Evolutionary conservation across 2,113 vertebrate species (phyloP), one percentile per base, ranked within the genome.

Genomic region (Riparia riparia): DNA sequence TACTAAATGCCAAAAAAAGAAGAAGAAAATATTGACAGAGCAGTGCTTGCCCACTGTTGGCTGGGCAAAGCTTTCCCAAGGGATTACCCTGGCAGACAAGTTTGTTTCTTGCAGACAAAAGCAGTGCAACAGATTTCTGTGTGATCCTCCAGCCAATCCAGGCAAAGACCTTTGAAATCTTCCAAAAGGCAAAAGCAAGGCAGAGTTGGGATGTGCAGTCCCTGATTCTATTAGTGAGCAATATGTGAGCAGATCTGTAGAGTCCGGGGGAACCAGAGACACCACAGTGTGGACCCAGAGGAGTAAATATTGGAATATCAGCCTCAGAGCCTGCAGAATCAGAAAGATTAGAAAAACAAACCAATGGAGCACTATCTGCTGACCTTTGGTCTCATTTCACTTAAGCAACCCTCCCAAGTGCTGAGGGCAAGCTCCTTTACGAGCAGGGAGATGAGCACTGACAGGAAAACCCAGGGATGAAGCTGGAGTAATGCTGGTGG

Each of bases 311-410:
- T 71, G 44, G 39, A 64, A 51, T 19, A 74, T 84, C 29, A 81
- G 47, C 42, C 68, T 70, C 1, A 3, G 79, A 91, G 68, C 44
- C 45, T 83, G 85, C 50, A 63, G 74, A 77, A 92, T 81, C 76
- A 50, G 51, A 39, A 61, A 64, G 87, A 85, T 95, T 54, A 80
- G 90, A 12, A 93, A 88, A 91, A 51, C 90, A 92, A 95, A 95
- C 44, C 56, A 54, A 6, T 50, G 68, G 31, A 80, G 54, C 64
- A 6, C 56, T 86, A 70, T 88, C 80, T 78, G 28, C 83, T 94
- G 39, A 95, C 92, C 95, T 86, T 96, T 94, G 80, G 60, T 86
- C 90, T 93, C 64, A 12, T 78, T 41, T 17, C 1, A 4, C 71
- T 94, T 85, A n/a, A 64, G 90, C 96, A 95, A 94, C n/a, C 14